phyloP scores from a whole-genome alignment of 2,888 invertebrate species.

The Drosophila diplacantha region DNA sequence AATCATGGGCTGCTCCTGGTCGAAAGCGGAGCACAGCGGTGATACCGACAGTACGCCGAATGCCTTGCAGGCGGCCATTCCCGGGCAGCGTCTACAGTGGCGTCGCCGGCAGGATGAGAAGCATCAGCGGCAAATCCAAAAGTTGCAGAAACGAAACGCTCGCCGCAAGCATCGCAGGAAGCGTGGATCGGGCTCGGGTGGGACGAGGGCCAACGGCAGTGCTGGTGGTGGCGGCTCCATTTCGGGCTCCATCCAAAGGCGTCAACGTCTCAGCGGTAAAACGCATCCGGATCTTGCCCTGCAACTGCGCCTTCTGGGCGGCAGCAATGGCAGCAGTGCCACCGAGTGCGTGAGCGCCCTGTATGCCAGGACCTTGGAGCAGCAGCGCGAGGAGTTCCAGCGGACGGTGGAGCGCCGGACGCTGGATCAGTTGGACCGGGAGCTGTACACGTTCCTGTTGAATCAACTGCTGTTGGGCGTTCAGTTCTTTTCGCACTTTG shows the following conservation, averaged over 20 bases:
- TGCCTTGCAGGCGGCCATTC: constrained; percentile 68
- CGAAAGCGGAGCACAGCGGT: constrained; percentile 51
- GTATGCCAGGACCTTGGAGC: constrained; percentile 62
- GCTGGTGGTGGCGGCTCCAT: background rate
- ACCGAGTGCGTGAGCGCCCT: constrained; percentile 56
- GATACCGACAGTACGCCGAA: constrained; percentile 47
- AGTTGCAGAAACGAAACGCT: constrained; percentile 67
- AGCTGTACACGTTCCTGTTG: constrained; percentile 84
- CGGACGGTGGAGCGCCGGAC: constrained; percentile 73
- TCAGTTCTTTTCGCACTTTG: constrained; percentile 88
- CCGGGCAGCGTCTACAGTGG: constrained; percentile 39
- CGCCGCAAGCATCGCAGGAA: constrained; percentile 61
- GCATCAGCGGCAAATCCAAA: constrained; percentile 66
- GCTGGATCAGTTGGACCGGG: constrained; percentile 80
- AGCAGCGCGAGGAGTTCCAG: constrained; percentile 69
- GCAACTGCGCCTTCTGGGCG: constrained; percentile 56
- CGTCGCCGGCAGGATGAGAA: constrained; percentile 66
- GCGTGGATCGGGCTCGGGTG: background rate
- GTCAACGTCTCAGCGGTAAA: constrained; percentile 15
- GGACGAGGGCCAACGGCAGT: background rate
- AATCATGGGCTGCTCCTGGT: constrained; percentile 74
- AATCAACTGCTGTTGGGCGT: constrained; percentile 87
- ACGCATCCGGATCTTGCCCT: constrained; percentile 29
- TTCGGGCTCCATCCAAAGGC: constrained; percentile 17
- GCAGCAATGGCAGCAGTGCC: constrained; percentile 57